Percentiles rank a stretch among this genome's conserved stretches.
Evolutionary conservation across 2,888 invertebrate species (phyloP).

Genomic region (Azorinus chamasolen): DNA sequence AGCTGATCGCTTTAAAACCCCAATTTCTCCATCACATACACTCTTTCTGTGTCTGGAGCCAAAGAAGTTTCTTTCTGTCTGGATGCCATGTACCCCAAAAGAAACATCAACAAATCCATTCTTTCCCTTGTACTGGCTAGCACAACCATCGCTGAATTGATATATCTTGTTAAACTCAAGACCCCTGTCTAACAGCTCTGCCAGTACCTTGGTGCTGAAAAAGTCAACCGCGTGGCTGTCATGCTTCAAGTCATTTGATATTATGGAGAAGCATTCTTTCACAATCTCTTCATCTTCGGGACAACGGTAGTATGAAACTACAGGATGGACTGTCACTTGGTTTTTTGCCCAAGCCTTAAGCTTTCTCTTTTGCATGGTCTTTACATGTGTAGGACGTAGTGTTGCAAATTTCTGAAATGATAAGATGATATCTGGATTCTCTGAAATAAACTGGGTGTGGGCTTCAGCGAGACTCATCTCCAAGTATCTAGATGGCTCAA

Average conservation of each 20-base stretch:
- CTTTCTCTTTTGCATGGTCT: too few species aligned
- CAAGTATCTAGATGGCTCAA: too few species aligned
- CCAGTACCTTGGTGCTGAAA: background rate
- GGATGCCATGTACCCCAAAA: background rate
- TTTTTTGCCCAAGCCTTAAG: constrained; percentile 19
- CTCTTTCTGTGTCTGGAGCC: constrained; percentile 36
- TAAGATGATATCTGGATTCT: too few species aligned
- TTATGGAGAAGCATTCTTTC: constrained; percentile 3
- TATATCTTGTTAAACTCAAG: constrained; percentile 5
- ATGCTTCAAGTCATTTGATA: constrained; percentile 22
- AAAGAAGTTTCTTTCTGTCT: constrained; percentile 17
- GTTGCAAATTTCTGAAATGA: too few species aligned
- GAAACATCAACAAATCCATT: constrained; percentile 5
- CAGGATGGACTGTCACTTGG: constrained; percentile 23
- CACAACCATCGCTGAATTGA: constrained; percentile 28
- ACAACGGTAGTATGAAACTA: constrained; percentile 32
- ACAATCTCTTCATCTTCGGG: constrained; percentile 11
- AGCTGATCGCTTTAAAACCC: constrained; percentile 16
- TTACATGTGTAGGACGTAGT: too few species aligned
- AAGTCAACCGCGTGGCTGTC: constrained; percentile 12
- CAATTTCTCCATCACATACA: constrained; percentile 20
- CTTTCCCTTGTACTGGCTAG: constrained; percentile 26
- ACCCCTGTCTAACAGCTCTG: background rate
- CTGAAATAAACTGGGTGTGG: too few species aligned
- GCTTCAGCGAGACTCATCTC: too few species aligned